phyloP scores from a whole-genome alignment of 2,113 vertebrate species.

The Chaetops frenatus region DNA sequence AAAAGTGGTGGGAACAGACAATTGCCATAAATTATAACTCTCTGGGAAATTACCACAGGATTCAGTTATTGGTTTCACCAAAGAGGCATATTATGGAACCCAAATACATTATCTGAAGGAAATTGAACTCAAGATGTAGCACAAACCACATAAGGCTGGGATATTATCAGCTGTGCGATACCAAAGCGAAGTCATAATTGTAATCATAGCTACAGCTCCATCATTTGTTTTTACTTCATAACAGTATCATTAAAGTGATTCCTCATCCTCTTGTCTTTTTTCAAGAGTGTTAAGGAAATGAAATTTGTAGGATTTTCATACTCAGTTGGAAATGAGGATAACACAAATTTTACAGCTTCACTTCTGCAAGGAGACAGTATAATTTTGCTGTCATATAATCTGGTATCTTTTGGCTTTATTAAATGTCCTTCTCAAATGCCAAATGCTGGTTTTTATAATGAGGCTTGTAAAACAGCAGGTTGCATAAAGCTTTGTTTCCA shows the following conservation, averaged over 20 bases:
- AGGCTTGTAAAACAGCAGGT: not conserved
- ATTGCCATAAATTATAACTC: conserved; percentile 53
- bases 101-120: conserved; percentile 26
- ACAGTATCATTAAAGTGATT: not conserved
- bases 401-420: not conserved
- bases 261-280: not conserved
- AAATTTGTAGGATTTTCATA: not conserved
- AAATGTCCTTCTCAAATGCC: not conserved
- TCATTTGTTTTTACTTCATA: not conserved
- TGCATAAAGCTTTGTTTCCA: not conserved
- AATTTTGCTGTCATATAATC: not conserved
- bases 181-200: not conserved
- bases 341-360: not conserved
- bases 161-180: not conserved
- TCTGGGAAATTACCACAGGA: not conserved
- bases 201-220: not conserved
- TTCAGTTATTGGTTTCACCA: conserved; percentile 41
- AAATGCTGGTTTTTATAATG: not conserved
- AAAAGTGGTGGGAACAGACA: conserved; percentile 29
- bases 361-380: not conserved
- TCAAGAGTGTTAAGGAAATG: not conserved
- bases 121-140: not conserved
- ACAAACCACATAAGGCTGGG: not conserved
- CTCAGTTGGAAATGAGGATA: not conserved
- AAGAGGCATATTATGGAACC: not conserved